Percentiles rank a stretch among this genome's conserved stretches.
Evolutionary conservation across 2,113 vertebrate species (phyloP).

Genomic region (Nanorana parkeri): DNA sequence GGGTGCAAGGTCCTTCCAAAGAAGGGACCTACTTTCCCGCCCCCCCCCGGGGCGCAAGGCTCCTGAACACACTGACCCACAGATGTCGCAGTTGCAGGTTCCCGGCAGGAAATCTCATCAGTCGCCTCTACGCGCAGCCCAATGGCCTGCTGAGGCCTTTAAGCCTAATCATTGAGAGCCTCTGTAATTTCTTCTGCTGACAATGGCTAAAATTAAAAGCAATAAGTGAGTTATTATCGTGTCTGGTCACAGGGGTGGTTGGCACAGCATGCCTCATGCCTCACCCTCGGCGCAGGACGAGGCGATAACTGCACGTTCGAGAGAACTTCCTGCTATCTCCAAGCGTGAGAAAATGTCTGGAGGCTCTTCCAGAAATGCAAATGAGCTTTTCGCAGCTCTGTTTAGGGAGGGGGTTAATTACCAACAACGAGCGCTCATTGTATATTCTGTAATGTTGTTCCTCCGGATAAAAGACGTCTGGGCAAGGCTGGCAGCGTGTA

Average conservation of each 20-base stretch:
- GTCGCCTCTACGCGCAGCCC: no score
- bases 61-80: no score
- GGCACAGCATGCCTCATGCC: not conserved
- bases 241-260: not conserved
- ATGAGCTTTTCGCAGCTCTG: slow-evolving; percentile 61
- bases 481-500: slow-evolving; percentile 66
- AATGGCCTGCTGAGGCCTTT: no score
- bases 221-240: not conserved
- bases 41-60: no score
- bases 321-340: slow-evolving; percentile 35
- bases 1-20: no score
- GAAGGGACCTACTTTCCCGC: no score
- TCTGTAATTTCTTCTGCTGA: not conserved
- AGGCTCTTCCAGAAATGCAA: slow-evolving; percentile 57
- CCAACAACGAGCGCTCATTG: slow-evolving; percentile 68
- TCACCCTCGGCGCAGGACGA: not conserved
- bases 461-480: slow-evolving; percentile 67
- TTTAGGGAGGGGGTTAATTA: slow-evolving; percentile 67
- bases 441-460: slow-evolving; percentile 67
- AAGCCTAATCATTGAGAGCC: not conserved
- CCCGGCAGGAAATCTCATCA: no score
- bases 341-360: slow-evolving; percentile 62
- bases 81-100: no score
- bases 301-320: not conserved
- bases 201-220: not conserved